phyloP scores from a whole-genome alignment of 2,888 invertebrate species.

The Melanostoma scalare region DNA sequence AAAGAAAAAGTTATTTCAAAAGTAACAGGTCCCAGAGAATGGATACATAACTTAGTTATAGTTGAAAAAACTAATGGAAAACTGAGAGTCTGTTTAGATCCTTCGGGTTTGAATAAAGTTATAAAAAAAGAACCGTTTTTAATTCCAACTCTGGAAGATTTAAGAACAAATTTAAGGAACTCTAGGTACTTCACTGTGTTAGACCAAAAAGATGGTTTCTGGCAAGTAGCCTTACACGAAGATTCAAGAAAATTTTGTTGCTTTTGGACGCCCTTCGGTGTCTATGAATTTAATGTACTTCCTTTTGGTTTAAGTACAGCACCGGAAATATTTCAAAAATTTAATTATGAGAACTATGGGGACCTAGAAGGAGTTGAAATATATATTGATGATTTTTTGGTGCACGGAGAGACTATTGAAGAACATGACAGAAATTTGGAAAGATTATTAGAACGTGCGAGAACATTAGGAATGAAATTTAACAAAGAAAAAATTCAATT shows the following conservation, averaged over 20 bases:
- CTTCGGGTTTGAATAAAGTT: slow-evolving; percentile 27
- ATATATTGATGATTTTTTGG: slow-evolving; percentile 49
- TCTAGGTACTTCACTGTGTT: background rate
- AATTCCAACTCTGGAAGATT: background rate
- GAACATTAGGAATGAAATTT: slow-evolving; percentile 12
- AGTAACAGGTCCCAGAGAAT: slow-evolving; percentile 28
- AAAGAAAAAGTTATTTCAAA: slow-evolving; percentile 60
- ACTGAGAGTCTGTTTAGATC: slow-evolving; percentile 36
- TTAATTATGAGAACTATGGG: slow-evolving; percentile 70
- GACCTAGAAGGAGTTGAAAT: slow-evolving; percentile 55
- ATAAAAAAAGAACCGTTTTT: slow-evolving; percentile 24
- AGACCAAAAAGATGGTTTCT: background rate
- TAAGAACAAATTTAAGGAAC: background rate
- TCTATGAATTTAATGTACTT: slow-evolving; percentile 42
- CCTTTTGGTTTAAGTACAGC: slow-evolving; percentile 39
- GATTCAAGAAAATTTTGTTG: slow-evolving; percentile 9
- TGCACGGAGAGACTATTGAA: slow-evolving; percentile 3
- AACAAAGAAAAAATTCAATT: slow-evolving; percentile 74
- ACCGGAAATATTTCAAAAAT: slow-evolving; percentile 66
- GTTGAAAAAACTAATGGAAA: slow-evolving; percentile 10
- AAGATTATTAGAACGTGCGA: slow-evolving; percentile 28
- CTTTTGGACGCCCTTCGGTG: slow-evolving; percentile 57
- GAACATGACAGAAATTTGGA: slow-evolving; percentile 41
- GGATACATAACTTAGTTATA: slow-evolving; percentile 21
- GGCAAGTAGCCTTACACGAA: background rate